Evolutionary conservation across 1,140 invertebrate species (phyloP).

Genomic region (Gonatopus flavifemur): DNA sequence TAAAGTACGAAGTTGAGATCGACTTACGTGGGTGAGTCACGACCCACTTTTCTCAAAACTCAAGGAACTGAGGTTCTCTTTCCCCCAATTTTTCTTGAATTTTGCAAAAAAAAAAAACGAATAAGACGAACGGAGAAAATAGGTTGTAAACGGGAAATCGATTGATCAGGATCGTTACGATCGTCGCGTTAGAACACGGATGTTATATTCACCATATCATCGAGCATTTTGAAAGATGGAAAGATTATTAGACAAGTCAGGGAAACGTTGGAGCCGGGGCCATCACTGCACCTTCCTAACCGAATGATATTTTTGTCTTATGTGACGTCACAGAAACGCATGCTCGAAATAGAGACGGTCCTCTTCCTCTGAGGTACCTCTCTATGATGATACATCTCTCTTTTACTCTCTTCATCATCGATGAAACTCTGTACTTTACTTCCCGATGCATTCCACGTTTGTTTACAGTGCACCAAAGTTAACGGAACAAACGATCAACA

Average conservation of each 20-base stretch:
- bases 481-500: slow-evolving; percentile 9
- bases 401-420: slow-evolving; percentile 28
- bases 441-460: slow-evolving; percentile 25
- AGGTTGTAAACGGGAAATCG: too few species aligned
- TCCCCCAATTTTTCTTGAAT: slow-evolving; percentile 2
- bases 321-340: slow-evolving; percentile 50
- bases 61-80: background rate
- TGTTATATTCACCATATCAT: too few species aligned
- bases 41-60: slow-evolving; percentile 24
- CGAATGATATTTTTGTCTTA: slow-evolving; percentile 52
- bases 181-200: too few species aligned
- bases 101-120: too few species aligned
- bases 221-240: background rate
- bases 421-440: too few species aligned
- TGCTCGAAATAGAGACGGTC: slow-evolving; percentile 50
- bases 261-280: slow-evolving; percentile 47
- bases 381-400: slow-evolving; percentile 13
- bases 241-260: slow-evolving; percentile 28
- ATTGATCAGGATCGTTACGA: too few species aligned
- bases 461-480: slow-evolving; percentile 31
- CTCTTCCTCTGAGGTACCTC: slow-evolving; percentile 47
- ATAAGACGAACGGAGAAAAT: too few species aligned
- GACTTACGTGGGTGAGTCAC: slow-evolving; percentile 23
- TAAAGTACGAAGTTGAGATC: slow-evolving; percentile 23
- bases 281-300: slow-evolving; percentile 39